Evolutionary conservation across 2,113 vertebrate genomes (phyloP).

Genomic region (Daubentonia madagascariensis): DNA sequence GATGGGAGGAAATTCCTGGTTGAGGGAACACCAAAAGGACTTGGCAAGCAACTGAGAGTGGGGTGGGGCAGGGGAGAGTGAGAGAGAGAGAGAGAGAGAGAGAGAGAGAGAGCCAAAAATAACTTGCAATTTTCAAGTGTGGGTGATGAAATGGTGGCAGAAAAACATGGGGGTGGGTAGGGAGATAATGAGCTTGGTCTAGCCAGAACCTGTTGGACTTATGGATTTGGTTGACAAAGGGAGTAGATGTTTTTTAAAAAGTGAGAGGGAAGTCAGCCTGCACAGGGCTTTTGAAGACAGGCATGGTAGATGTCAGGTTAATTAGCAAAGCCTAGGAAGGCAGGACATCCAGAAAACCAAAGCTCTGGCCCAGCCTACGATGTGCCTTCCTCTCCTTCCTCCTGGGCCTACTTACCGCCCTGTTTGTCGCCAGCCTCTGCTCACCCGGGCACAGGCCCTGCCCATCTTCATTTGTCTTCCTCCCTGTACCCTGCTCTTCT

Average conservation of each 20-base stretch:
- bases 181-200: not conserved
- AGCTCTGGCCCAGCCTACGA: not conserved
- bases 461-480: not conserved
- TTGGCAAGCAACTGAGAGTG: conserved; percentile 21
- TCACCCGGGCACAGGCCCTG: not conserved
- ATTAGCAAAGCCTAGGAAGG: not conserved
- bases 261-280: not conserved
- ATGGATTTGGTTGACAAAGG: not conserved
- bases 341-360: not conserved
- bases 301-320: not conserved
- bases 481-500: not conserved
- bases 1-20: conserved; percentile 35
- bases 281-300: not conserved
- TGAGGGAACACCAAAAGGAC: conserved; percentile 40
- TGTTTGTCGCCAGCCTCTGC: conserved; percentile 8
- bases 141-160: conserved; percentile 1
- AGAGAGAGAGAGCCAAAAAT: not conserved
- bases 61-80: not conserved
- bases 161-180: not conserved
- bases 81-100: not conserved
- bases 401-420: not conserved
- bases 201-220: not conserved
- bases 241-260: not conserved
- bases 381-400: not conserved
- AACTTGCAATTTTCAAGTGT: conserved; percentile 45